Conservation (phyloP, 2,797 vertebrate species). For the Leontopithecus rosalia region DNA sequence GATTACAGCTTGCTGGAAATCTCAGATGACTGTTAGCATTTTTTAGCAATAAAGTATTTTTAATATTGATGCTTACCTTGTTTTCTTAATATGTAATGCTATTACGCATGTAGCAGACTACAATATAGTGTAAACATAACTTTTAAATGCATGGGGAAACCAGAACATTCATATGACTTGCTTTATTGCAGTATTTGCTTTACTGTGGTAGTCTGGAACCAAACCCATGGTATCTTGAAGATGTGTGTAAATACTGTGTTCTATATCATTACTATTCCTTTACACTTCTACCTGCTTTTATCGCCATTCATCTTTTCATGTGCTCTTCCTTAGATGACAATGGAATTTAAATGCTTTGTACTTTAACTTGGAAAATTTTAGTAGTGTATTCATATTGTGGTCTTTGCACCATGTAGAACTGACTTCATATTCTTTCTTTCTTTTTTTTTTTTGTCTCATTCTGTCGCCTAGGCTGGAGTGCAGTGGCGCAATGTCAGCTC, state of each 20-base stretch:
- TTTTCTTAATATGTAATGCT: neutral
- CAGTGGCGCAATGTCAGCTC: neutral
- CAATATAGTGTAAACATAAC: neutral
- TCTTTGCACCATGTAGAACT: neutral
- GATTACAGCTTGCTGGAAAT: neutral
- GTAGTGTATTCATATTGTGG: neutral
- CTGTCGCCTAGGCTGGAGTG: neutral
- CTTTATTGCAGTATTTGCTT: neutral
- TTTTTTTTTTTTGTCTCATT: neutral
- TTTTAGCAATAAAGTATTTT: neutral
- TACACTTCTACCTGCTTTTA: neutral
- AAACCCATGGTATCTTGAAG: neutral
- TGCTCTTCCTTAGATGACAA: neutral
- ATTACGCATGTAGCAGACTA: neutral
- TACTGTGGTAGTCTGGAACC: neutral
- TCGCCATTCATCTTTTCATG: neutral
- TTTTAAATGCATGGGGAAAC: neutral
- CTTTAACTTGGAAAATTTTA: conserved; percentile 34
- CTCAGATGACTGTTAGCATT: neutral
- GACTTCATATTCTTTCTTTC: neutral
- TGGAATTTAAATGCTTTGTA: conserved; percentile 27
- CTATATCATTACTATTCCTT: neutral
- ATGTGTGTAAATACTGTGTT: neutral
- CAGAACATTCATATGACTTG: neutral
- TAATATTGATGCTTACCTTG: neutral